These are phyloP conservation scores for Dendrolimus pini DNA, from an alignment of 2,888 invertebrate species.

Conservation along the genomic window DNA sequence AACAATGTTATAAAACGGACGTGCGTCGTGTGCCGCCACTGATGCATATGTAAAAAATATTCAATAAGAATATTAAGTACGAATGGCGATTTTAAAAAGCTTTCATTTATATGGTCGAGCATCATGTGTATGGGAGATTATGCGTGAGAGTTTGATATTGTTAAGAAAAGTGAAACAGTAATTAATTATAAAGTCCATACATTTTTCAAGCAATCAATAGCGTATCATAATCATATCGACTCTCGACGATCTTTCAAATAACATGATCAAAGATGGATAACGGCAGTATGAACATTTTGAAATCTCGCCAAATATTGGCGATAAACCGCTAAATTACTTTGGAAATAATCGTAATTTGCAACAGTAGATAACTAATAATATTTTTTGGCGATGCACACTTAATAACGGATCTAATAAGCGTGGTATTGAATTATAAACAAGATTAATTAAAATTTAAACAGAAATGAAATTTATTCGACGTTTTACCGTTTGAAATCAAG, in stretches of 20 bases:
- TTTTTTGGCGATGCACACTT: constrained; percentile 8
- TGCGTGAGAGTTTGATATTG: constrained; percentile 10
- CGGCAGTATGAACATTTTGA: no score
- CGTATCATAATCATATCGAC: no score
- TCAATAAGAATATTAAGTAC: constrained; percentile 43
- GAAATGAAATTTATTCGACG: not conserved
- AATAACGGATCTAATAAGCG: constrained; percentile 20
- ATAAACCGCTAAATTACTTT: no score
- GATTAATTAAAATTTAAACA: constrained; percentile 10
- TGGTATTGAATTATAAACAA: constrained; percentile 28
- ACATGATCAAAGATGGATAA: no score
- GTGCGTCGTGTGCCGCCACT: constrained; percentile 66
- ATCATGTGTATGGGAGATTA: constrained; percentile 17
- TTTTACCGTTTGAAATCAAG: not conserved
- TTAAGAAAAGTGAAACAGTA: constrained; percentile 23
- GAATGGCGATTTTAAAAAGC: constrained; percentile 25
- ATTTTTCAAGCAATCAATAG: no score
- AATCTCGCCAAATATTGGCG: no score
- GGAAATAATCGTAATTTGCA: no score
- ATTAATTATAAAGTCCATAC: constrained; percentile 2
- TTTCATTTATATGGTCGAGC: constrained; percentile 24
- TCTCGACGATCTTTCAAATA: no score
- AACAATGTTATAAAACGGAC: constrained; percentile 41
- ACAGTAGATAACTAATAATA: not conserved
- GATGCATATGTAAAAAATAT: constrained; percentile 39